phyloP scores from a whole-genome alignment of 2,113 vertebrate genomes.

The Charina bottae region DNA sequence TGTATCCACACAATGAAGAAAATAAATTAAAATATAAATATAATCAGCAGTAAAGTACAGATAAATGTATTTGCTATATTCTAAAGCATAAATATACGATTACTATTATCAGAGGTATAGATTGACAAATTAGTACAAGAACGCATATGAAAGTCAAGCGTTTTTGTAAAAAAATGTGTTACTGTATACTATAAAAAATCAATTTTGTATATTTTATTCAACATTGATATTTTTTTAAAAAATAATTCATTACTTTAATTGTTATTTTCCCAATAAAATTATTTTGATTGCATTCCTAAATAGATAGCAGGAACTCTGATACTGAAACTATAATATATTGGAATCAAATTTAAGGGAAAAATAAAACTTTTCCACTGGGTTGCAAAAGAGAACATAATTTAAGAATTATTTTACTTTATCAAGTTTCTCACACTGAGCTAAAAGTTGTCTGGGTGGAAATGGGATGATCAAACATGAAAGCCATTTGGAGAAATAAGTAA shows the following conservation, averaged over 20 bases:
- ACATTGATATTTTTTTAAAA: too few relatives aligned
- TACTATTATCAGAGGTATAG: neutral
- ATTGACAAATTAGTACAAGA: neutral
- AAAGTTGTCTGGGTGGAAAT: neutral
- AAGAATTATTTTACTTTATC: neutral
- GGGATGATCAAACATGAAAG: neutral
- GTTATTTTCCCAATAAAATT: too few relatives aligned
- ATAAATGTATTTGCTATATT: neutral
- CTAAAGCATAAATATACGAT: neutral
- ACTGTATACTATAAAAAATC: too few relatives aligned
- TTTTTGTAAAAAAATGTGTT: neutral
- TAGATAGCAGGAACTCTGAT: neutral
- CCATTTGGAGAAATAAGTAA: conserved; percentile 2
- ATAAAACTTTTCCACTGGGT: neutral
- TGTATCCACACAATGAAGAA: too few relatives aligned
- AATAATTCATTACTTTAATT: too few relatives aligned
- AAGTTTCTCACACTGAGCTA: neutral
- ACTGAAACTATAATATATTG: neutral
- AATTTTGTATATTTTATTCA: too few relatives aligned
- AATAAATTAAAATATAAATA: neutral
- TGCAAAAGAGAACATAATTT: neutral
- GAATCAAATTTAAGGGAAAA: neutral
- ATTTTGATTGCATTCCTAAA: neutral
- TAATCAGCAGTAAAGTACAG: neutral
- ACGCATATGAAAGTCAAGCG: neutral